A percentile compares a stretch with the other conserved stretches of the same genome.
Conservation (phyloP, 2,113 vertebrate species). For the Gymnogyps californianus region DNA sequence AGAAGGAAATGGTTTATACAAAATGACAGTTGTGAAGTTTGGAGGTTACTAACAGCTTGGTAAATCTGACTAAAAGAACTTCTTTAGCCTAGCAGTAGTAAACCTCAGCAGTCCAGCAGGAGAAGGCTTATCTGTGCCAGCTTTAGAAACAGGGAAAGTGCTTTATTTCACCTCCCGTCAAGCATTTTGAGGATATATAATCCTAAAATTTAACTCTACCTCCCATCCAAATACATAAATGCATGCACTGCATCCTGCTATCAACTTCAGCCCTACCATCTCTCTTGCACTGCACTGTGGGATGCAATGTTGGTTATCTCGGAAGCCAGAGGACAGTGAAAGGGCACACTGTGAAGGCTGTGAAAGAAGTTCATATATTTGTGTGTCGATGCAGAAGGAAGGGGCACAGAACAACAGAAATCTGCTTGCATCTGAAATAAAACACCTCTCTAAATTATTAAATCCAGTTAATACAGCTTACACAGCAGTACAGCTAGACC, state of each 20-base stretch:
- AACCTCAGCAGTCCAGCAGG: background rate
- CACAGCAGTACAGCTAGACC: background rate
- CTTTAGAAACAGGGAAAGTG: background rate
- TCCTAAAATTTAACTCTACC: background rate
- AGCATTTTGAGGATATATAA: background rate
- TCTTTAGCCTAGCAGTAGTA: background rate
- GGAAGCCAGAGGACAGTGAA: background rate
- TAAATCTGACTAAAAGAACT: background rate
- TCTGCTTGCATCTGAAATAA: background rate
- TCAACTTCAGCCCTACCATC: background rate
- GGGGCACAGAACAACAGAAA: background rate
- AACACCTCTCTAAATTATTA: background rate
- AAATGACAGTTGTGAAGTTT: background rate
- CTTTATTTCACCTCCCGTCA: background rate
- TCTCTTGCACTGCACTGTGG: background rate
- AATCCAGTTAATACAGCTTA: background rate
- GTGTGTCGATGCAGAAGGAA: background rate
- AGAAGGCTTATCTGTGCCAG: background rate
- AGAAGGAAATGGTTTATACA: background rate
- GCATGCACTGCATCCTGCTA: background rate
- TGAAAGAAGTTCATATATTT: background rate
- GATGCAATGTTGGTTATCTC: rapidly evolving
- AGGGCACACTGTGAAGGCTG: background rate
- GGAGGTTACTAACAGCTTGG: background rate
- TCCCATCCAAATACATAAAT: background rate